phyloP scores from a whole-genome alignment of 2,797 vertebrate genomes.

The Meda fulgida region DNA sequence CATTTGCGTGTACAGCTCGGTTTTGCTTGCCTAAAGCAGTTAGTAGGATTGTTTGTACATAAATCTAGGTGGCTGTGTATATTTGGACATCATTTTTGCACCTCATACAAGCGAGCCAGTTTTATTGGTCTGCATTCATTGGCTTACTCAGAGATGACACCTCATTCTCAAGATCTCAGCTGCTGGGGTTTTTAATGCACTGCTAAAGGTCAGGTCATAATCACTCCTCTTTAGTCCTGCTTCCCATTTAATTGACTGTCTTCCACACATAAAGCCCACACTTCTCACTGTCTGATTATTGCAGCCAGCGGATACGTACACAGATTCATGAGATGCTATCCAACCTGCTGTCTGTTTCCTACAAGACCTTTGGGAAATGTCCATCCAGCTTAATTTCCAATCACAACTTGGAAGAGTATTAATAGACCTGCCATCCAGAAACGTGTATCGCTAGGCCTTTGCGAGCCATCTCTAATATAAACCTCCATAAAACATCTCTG shows the following conservation, averaged over 20 bases:
- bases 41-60: slow-evolving; percentile 55
- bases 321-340: slow-evolving; percentile 81
- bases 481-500: slow-evolving; percentile 35
- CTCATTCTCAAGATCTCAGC: slow-evolving; percentile 41
- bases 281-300: slow-evolving; percentile 56
- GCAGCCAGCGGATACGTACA: slow-evolving; percentile 73
- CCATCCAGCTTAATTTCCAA: slow-evolving; percentile 51
- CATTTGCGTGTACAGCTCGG: slow-evolving; percentile 41
- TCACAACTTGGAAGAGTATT: slow-evolving; percentile 50
- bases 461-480: slow-evolving; percentile 9
- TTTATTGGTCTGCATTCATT: slow-evolving; percentile 51
- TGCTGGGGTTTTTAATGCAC: slow-evolving; percentile 71
- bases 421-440: slow-evolving; percentile 39
- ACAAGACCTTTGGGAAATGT: slow-evolving; percentile 72
- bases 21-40: slow-evolving; percentile 40
- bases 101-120: neutral
- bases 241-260: slow-evolving; percentile 83
- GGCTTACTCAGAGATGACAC: slow-evolving; percentile 49
- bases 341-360: slow-evolving; percentile 74
- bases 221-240: slow-evolving; percentile 78
- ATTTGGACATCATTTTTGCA: slow-evolving; percentile 41
- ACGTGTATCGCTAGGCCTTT: neutral
- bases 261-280: slow-evolving; percentile 62
- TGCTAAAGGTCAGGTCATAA: slow-evolving; percentile 82
- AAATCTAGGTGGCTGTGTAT: slow-evolving; percentile 47